Evolutionary conservation across 1,140 invertebrate genomes (phyloP), one percentile per base, ranked within the genome.

Genomic region (Asobara japonica): DNA sequence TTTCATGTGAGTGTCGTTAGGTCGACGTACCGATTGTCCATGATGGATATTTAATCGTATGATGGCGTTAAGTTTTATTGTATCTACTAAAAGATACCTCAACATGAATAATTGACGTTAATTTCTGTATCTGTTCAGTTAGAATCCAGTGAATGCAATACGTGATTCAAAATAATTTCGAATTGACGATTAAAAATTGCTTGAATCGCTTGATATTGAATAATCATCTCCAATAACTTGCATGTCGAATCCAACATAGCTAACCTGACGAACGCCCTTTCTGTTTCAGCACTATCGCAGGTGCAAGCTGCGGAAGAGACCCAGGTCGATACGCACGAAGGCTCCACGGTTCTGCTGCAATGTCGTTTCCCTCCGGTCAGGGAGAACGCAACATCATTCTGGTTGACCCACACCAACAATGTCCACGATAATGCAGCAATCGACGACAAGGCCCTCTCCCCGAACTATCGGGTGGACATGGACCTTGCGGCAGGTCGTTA

Each of bases 401-500:
- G 86, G 86, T 71, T 86, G 27, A 85, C 82, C 16, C 84, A 86
- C 70, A 86, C 84, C 13, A 84, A 84, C 65, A 81, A 86, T 68
- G 79, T 81, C 8, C 84, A 86, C 68, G 86, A 88, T 71, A 88
- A 87, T 64, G 86, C 86, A 2, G 86, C 85, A 8, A 83, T 88
- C 65, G 85, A 83, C 20, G 73, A 78, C 16, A 80, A 72, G 5
- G 74, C 85, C 4, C 41, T 87, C 64, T 86, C 85, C 3, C 83
- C 84, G 0, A 77, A 86, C 56, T 88, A 88, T 69, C 77, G 80
- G 4, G 86, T 88, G 0, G 81, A 79, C 61, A 83, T 87, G 84
- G 75, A 83, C 10, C 93, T 94, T 5, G 90, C 91, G 11, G 91
- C 94, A 65, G 96, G 96, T 13, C 91, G 92, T 30, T 98, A 96